Base-by-base conservation (phyloP, 2,888 invertebrate genomes). In the Steinernema carpocapsae region DNA sequence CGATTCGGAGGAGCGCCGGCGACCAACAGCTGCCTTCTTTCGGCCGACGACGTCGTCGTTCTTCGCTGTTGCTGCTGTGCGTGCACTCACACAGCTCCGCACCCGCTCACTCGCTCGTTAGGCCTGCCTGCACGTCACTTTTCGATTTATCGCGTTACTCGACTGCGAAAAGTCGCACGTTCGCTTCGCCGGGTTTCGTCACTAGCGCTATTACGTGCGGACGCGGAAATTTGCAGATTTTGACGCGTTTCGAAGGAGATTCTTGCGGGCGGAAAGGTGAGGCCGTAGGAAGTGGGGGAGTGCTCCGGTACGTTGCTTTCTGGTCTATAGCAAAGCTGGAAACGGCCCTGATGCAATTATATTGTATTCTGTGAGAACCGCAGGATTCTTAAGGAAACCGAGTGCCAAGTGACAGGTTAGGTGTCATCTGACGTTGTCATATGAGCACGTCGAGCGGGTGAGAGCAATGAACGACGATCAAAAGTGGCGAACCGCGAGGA, bases 61-160 rank as follows among this genome's bases (percentile, higher is more conserved):
- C 64, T 64, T 29, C 17, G 37, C 24, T 17, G 64, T 32, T 26
- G 64, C 64, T 22, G n/a, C n/a, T n/a, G n/a, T n/a, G 26, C 26
- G 29, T 52, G 52, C 52, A 52, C 52, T 26, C 64, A 19, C 48
- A 19, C 48, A 48, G 37, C 64, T 14, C 64, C 26, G 52, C 22
- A 64, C 64, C 29, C 64, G 32, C 29, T 64, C 29, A 26, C 64
- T 48, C 64, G 32, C 64, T 64, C 32, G 22, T 22, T 26, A 64
- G 64, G 64, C 64, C 64, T 64, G 64, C 64, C 64, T 64, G 26
- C 22, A 64, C 64, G 64, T 64, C 64, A 64, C 17, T 19, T 37
- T 52, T 52, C 52, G 52, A 52, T 29, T 64, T 29, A 26, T 26
- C 17, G 64, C 24, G 56, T 26, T 26, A 10, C 22, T 26, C 29